Conservation (phyloP, 2,888 invertebrate species). For the Conops quadrifasciatus region DNA sequence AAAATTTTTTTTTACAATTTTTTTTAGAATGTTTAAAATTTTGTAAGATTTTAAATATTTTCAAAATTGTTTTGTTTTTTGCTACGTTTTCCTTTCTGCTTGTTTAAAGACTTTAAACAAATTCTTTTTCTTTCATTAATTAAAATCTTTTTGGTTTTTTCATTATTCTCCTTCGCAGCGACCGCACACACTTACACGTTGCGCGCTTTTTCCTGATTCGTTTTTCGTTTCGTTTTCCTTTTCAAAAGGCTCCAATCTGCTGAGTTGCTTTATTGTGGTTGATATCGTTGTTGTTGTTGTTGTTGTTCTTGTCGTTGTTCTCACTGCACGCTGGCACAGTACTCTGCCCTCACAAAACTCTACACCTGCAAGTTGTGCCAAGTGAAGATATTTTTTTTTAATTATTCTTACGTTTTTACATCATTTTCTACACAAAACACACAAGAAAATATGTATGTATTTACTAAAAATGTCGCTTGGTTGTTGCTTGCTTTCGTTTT, state of each 20-base stretch:
- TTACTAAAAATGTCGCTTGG: neutral
- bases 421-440: slow-evolving; percentile 21
- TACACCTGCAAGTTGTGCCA: slow-evolving; percentile 12
- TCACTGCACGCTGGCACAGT: slow-evolving; percentile 35
- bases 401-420: slow-evolving; percentile 27
- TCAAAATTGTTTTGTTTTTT: no score
- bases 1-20: no score
- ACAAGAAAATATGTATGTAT: neutral
- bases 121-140: no score
- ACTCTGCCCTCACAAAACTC: slow-evolving; percentile 24
- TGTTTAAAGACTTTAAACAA: no score
- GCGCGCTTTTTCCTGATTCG: slow-evolving; percentile 22
- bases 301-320: neutral
- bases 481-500: slow-evolving; percentile 6
- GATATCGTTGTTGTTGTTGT: slow-evolving; percentile 12
- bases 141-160: neutral
- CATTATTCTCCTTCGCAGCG: neutral
- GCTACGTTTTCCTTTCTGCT: no score
- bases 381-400: slow-evolving; percentile 20
- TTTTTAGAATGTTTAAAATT: no score
- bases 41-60: no score
- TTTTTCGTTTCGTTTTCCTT: neutral
- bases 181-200: slow-evolving; percentile 23
- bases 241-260: slow-evolving; percentile 4
- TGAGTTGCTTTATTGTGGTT: slow-evolving; percentile 11